Base-by-base conservation (phyloP, 2,888 invertebrate species). In the Pyrrhia umbra region DNA sequence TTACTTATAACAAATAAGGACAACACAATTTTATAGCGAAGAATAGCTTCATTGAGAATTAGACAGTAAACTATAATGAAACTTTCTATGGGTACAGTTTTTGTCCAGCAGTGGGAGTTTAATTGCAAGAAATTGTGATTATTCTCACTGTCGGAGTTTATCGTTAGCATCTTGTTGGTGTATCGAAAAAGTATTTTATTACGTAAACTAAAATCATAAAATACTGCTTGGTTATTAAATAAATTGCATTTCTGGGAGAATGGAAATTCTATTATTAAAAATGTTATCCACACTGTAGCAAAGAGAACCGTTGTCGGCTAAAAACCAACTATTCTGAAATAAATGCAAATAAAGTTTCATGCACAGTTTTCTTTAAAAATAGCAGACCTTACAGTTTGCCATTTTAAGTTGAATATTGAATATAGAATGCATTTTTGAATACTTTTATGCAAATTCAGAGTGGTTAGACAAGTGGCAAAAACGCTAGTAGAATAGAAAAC, bases 301-400 rank as follows among this genome's bases (percentile, higher is more conserved):
- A 9, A 34, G 15, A 20, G 15, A 45, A 21, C 10, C 6, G 34
- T 0, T 30, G 2, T 34, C 25, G 39, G 18, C 10, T 13, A 66
- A 66, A 45, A 47, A 27, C 18, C 18, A 10, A 67, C 39, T 50
- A 20, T 52, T 16, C 9, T 0, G 52, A 52, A 25, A 68, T 13
- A 34, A 34, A 34, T 34, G 34, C 34, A 34, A 34, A 34, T 34
- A 39, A 45, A 40, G 10, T 46, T 21, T 15, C 8, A 50, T 23
- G 62, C 37, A 9, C 23, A 51, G 37, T 42, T 68, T 70, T 42
- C 45, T 71, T 42, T 56, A 18, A 37, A 62, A 64, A 71, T 46
- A 23, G 27, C 49, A 21, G 34, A 23, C 50, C 27, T 42, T 50
- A 46, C 39, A 55, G 54, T 37, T 55, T 46, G 5, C 10, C 2